Conservation (phyloP, 2,113 vertebrate species). For the Hyaena hyaena region DNA sequence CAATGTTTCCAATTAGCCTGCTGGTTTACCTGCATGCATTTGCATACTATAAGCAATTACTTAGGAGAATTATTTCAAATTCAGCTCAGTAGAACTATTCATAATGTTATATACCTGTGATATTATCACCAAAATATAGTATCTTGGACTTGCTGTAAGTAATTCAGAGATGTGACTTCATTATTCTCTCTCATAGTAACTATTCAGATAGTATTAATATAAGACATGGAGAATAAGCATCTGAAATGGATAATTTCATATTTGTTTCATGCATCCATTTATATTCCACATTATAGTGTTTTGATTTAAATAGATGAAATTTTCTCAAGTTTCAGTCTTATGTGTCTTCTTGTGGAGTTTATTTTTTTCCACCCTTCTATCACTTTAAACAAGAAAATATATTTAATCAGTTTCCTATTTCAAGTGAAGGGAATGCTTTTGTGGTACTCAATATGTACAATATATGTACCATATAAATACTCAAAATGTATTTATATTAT, state of each 20-base stretch:
- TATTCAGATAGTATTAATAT: not conserved
- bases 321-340: constrained; percentile 26
- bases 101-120: not conserved
- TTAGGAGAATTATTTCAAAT: constrained; percentile 24
- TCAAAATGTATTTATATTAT: constrained; percentile 26
- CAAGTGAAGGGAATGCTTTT: not conserved
- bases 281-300: constrained; percentile 28
- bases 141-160: not conserved
- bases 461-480: too few relatives aligned
- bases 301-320: not conserved
- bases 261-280: constrained; percentile 1
- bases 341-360: not conserved
- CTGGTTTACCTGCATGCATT: not conserved
- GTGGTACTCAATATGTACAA: not conserved
- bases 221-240: not conserved
- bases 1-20: not conserved
- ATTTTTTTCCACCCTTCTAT: constrained; percentile 36
- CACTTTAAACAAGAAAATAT: constrained; percentile 47
- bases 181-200: not conserved
- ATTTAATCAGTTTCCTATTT: constrained; percentile 16
- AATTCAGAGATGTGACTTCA: not conserved
- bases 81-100: not conserved
- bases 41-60: not conserved
- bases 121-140: not conserved
- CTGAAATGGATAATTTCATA: not conserved